These are phyloP conservation scores for Synanthedon andrenaeformis DNA, from an alignment of 2,888 invertebrate species.

Conservation along the genomic window DNA sequence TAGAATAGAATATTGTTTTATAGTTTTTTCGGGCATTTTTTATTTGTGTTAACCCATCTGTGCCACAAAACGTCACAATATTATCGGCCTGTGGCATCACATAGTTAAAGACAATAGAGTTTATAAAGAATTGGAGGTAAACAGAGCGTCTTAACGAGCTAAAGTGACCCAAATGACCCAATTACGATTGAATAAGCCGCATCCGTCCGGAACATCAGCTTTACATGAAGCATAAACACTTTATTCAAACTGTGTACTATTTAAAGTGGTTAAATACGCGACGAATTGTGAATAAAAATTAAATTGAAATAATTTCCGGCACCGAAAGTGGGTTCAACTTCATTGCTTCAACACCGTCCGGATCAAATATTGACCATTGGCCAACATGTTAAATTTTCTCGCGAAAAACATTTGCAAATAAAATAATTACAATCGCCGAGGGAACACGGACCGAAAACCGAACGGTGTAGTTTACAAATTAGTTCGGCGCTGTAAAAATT, in stretches of 20 bases:
- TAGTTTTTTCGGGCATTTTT: too few species aligned
- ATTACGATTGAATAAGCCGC: background rate
- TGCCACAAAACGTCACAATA: too few species aligned
- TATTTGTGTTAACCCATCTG: too few species aligned
- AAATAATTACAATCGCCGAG: constrained; percentile 43
- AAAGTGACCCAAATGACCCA: background rate
- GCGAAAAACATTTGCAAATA: constrained; percentile 60
- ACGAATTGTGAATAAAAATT: constrained; percentile 15
- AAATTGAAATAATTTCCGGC: constrained; percentile 35
- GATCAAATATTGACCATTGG: constrained; percentile 61
- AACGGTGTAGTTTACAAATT: constrained; percentile 58
- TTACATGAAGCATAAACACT: background rate
- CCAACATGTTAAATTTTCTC: constrained; percentile 55
- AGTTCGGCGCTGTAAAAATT: constrained; percentile 53
- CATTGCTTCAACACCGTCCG: constrained; percentile 20
- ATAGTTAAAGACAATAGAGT: background rate
- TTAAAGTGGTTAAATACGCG: background rate
- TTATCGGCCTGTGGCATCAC: background rate
- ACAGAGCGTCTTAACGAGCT: background rate
- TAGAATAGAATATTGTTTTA: too few species aligned
- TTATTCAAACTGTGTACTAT: background rate
- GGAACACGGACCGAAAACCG: constrained; percentile 38
- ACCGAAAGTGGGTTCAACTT: constrained; percentile 26
- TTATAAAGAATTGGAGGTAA: background rate
- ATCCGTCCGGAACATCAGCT: background rate